Percentiles rank a stretch among this genome's conserved stretches.
phyloP scores from a whole-genome alignment of 2,113 vertebrate genomes.

The Hydrolagus affinis region DNA sequence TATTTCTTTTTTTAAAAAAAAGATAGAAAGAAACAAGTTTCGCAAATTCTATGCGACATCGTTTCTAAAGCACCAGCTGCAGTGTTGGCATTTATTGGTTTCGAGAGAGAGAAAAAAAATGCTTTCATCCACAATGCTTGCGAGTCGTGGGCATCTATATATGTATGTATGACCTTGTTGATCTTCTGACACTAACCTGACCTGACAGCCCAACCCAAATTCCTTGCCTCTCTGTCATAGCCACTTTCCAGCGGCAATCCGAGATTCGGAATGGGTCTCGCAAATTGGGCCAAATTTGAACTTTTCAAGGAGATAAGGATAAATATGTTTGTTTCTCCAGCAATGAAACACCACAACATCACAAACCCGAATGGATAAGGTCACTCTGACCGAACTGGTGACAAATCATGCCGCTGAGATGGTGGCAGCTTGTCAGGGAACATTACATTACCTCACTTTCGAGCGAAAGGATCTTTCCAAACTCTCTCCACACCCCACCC shows the following conservation, averaged over 20 bases:
- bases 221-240: background rate
- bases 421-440: background rate
- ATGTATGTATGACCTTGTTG: background rate
- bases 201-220: slow-evolving; percentile 20
- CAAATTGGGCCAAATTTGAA: background rate
- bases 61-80: slow-evolving; percentile 24
- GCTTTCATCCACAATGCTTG: slow-evolving; percentile 16
- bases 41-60: background rate
- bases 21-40: background rate
- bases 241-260: background rate
- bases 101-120: background rate
- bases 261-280: background rate
- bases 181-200: slow-evolving; percentile 15
- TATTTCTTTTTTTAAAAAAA: background rate
- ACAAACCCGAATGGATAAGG: too few relatives aligned
- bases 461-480: background rate
- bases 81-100: slow-evolving; percentile 14
- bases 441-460: background rate
- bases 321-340: background rate
- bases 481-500: too few relatives aligned
- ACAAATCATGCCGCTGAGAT: background rate
- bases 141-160: background rate
- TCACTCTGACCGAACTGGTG: background rate
- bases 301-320: background rate
- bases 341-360: too few relatives aligned